Base-by-base conservation (phyloP, 1,140 invertebrate species). In the Triops longicaudatus region DNA sequence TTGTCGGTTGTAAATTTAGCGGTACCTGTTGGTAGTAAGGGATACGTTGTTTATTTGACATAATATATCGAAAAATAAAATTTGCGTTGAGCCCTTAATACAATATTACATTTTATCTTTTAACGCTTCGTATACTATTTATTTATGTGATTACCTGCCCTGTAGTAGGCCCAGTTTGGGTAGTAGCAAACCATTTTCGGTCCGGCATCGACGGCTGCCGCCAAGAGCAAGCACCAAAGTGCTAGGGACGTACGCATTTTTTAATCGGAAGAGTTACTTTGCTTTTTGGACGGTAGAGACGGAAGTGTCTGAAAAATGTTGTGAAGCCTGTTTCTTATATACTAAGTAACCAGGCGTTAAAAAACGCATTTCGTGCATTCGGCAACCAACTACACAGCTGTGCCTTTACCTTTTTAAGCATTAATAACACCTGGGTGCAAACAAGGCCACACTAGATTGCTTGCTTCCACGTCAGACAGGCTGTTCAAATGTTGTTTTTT, bases 1-100 rank as follows among this genome's bases (percentile, higher is more conserved):
- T 90, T 86, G n/a, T 87, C 84, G 9, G 87, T 63, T 63, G 50
- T 63, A 63, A 63, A 63, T 1, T 63, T 63, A 17, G 50, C 50
- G 0, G 50, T 63, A 63, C 50, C 50, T 63, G 22, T n/a, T n/a
- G 1, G 80, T 78, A 37, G 31, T 37, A 7, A 37, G 31, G 31
- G 31, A 4, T 37, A 37, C n/a, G 31, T 37, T 7, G 31, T 37
- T 37, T 37, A 37, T 37, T 37, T 37, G 31, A 7, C 7, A 11
- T 50, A 42, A 42, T 17, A 5, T 17, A n/a, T n/a, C n/a, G n/a
- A n/a, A n/a, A n/a, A n/a, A n/a, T n/a, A n/a, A n/a, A n/a, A n/a
- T n/a, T n/a, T n/a, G n/a, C n/a, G n/a, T n/a, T n/a, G n/a, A n/a
- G n/a, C n/a, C n/a, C n/a, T n/a, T n/a, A n/a, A n/a, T n/a, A n/a